Evolutionary conservation across 2,797 vertebrate species (phyloP).

Genomic region (Hyperoplus immaculatus): DNA sequence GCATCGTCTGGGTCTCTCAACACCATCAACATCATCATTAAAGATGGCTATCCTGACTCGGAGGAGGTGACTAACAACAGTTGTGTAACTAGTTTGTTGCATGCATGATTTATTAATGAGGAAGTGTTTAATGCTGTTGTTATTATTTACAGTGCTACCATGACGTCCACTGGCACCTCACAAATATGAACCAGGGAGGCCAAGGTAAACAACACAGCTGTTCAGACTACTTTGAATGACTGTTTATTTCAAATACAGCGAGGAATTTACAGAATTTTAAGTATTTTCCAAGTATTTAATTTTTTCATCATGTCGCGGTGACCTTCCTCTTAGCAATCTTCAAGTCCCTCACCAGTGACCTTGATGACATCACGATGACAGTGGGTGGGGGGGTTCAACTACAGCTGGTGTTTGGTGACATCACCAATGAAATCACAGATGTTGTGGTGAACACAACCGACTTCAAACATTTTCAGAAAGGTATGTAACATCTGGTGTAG

Average conservation of each 20-base stretch:
- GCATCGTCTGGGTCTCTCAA: conserved; percentile 39
- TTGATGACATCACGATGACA: conserved; percentile 66
- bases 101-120: background rate
- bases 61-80: conserved; percentile 56
- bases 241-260: background rate
- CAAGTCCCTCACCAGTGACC: conserved; percentile 64
- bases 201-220: conserved; percentile 52
- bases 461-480: conserved; percentile 54
- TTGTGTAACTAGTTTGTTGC: background rate
- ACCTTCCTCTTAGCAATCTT: conserved; percentile 64
- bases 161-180: conserved; percentile 49
- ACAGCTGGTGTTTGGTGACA: conserved; percentile 79
- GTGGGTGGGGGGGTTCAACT: conserved; percentile 46
- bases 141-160: conserved; percentile 64
- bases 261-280: background rate
- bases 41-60: conserved; percentile 57
- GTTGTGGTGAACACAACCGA: conserved; percentile 81
- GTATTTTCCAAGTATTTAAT: background rate
- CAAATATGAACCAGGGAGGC: conserved; percentile 51
- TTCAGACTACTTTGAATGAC: background rate
- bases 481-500: conserved; percentile 33
- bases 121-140: background rate
- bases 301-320: background rate
- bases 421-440: conserved; percentile 77
- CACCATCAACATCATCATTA: conserved; percentile 69